A percentile compares a stretch with the other conserved stretches of the same genome.
These are phyloP conservation scores for Proctacanthus coquilletti DNA, from an alignment of 1,140 invertebrate genomes.

Conservation along the genomic window DNA sequence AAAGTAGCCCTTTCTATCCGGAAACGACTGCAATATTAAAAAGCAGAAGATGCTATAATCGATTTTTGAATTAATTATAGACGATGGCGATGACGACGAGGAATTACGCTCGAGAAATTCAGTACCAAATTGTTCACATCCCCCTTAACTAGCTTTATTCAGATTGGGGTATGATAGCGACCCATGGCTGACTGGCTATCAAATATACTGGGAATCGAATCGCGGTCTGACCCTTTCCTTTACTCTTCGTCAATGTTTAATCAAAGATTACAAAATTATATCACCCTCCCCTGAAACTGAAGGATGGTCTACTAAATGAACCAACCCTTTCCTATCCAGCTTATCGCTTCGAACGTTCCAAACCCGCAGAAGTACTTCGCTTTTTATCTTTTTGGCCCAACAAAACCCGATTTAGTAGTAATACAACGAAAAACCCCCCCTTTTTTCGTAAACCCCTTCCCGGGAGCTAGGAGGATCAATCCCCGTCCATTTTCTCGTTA, in stretches of 20 bases:
- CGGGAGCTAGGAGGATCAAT: too few relatives aligned
- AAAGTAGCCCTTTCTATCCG: too few relatives aligned
- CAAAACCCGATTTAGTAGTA: too few relatives aligned
- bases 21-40: too few relatives aligned
- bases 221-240: neutral
- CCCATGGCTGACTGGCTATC: neutral
- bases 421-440: too few relatives aligned
- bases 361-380: too few relatives aligned
- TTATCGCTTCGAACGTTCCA: too few relatives aligned
- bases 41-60: neutral
- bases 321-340: too few relatives aligned
- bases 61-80: neutral
- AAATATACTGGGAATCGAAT: neutral
- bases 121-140: neutral
- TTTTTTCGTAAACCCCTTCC: too few relatives aligned
- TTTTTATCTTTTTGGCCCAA: too few relatives aligned
- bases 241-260: neutral
- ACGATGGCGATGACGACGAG: neutral
- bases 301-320: too few relatives aligned
- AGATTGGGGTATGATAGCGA: neutral
- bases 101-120: neutral
- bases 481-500: too few relatives aligned
- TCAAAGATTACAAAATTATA: slow-evolving; percentile 1
- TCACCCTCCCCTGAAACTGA: neutral
- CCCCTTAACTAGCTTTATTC: neutral